Evolutionary conservation across 2,797 vertebrate genomes (phyloP).

Genomic region (Sebastolobus alascanus): DNA sequence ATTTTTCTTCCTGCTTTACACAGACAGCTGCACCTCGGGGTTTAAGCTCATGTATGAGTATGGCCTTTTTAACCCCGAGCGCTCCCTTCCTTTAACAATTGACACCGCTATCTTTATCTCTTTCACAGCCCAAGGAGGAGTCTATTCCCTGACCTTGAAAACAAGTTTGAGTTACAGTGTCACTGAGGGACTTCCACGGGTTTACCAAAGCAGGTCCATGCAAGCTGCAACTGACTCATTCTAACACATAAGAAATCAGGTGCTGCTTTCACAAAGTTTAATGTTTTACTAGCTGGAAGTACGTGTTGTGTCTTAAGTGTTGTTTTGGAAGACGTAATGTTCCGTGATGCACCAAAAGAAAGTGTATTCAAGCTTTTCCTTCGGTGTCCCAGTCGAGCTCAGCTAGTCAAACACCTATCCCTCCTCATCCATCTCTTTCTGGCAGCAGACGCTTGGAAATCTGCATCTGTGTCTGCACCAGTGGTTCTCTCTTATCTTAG

Average conservation of each 20-base stretch:
- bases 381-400: slow-evolving; percentile 20
- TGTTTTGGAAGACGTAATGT: slow-evolving; percentile 22
- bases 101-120: slow-evolving; percentile 49
- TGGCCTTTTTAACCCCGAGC: slow-evolving; percentile 53
- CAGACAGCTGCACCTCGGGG: slow-evolving; percentile 72
- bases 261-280: slow-evolving; percentile 47
- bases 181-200: slow-evolving; percentile 26
- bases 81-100: slow-evolving; percentile 53
- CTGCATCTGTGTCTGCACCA: slow-evolving; percentile 22
- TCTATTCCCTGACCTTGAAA: slow-evolving; percentile 41
- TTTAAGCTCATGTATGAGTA: slow-evolving; percentile 58
- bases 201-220: slow-evolving; percentile 48
- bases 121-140: slow-evolving; percentile 24
- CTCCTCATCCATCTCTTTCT: slow-evolving; percentile 60
- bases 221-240: slow-evolving; percentile 59
- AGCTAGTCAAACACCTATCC: slow-evolving; percentile 24
- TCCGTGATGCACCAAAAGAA: slow-evolving; percentile 24
- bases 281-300: slow-evolving; percentile 46
- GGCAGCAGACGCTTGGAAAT: slow-evolving; percentile 42
- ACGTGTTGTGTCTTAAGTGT: slow-evolving; percentile 30
- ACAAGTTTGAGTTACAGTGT: slow-evolving; percentile 53
- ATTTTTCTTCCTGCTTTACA: slow-evolving; percentile 42
- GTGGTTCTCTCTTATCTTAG: slow-evolving; percentile 24
- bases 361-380: slow-evolving; percentile 31
- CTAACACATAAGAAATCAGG: slow-evolving; percentile 27